Conservation (phyloP, 2,113 vertebrate genomes). For the Sterna hirundo region DNA sequence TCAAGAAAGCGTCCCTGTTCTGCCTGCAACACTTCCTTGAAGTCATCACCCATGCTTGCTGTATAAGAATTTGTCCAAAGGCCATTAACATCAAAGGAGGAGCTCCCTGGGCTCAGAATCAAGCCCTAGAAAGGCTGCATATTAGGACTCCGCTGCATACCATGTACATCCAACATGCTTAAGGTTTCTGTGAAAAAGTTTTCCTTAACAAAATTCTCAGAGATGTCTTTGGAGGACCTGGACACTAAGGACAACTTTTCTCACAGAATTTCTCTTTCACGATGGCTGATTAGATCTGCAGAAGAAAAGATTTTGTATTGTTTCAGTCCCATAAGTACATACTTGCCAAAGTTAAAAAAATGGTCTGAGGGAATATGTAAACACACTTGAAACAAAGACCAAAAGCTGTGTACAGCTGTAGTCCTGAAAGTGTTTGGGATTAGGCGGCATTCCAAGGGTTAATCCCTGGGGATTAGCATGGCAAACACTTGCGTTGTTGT, state of each 20-base stretch:
- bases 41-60: background rate
- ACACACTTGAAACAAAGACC: constrained; percentile 27
- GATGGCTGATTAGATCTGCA: background rate
- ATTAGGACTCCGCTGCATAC: background rate
- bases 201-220: background rate
- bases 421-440: constrained; percentile 5
- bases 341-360: background rate
- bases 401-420: constrained; percentile 5
- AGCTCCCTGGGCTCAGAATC: background rate
- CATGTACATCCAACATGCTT: background rate
- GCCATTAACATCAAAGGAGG: background rate
- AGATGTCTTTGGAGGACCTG: background rate
- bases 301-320: background rate
- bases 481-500: constrained; percentile 36
- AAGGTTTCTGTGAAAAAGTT: background rate
- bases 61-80: background rate
- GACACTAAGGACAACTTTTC: background rate
- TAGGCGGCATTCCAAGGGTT: constrained; percentile 46
- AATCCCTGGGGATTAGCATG: constrained; percentile 43
- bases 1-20: background rate
- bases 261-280: background rate
- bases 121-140: background rate
- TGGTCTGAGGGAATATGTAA: background rate
- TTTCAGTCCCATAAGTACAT: background rate
- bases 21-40: background rate